phyloP scores from a whole-genome alignment of 2,888 invertebrate genomes.

The Phengaris arion region DNA sequence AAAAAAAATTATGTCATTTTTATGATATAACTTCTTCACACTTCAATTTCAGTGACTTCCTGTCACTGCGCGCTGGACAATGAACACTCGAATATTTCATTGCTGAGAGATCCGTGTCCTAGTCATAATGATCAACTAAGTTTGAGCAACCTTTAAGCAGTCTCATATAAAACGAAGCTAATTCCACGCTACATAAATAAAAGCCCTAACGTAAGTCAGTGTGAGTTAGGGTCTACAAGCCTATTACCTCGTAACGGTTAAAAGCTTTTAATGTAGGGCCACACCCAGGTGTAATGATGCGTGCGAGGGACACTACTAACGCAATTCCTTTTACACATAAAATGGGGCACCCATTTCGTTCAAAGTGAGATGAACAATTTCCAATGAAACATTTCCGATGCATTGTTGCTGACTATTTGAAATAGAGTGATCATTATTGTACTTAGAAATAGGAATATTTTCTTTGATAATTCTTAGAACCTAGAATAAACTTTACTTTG shows the following conservation, averaged over 20 bases:
- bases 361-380: slow-evolving; percentile 20
- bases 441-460: not conserved
- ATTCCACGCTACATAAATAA: slow-evolving; percentile 17
- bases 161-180: not conserved
- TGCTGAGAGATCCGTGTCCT: not conserved
- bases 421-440: not conserved
- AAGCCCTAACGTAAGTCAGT: slow-evolving; percentile 12
- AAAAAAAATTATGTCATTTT: too few species aligned
- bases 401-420: not conserved
- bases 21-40: too few species aligned
- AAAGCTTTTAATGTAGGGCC: slow-evolving; percentile 32
- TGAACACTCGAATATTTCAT: not conserved
- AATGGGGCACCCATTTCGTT: slow-evolving; percentile 8
- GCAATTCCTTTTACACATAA: slow-evolving; percentile 30
- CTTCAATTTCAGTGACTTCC: too few species aligned
- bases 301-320: slow-evolving; percentile 33
- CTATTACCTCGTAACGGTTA: slow-evolving; percentile 27
- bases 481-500: not conserved
- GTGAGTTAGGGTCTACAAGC: slow-evolving; percentile 8
- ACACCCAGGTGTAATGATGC: slow-evolving; percentile 34
- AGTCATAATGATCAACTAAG: not conserved
- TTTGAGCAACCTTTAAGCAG: not conserved
- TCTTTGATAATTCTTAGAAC: not conserved
- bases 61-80: too few species aligned
- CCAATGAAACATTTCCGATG: slow-evolving; percentile 18